Conservation (phyloP, 2,113 vertebrate genomes). For the Perognathus longimembris region DNA sequence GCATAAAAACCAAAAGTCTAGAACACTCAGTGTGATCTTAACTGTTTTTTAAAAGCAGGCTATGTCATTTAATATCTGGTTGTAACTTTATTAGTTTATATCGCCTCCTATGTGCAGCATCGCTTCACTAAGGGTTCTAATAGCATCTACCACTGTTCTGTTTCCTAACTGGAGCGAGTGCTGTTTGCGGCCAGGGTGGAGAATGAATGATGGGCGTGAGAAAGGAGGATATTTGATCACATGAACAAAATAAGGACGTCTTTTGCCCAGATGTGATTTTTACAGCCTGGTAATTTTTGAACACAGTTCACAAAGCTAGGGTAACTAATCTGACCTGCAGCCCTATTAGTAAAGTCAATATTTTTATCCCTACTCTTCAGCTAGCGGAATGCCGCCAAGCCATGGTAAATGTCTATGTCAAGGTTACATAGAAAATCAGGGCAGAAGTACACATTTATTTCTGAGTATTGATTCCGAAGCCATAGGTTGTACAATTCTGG, state of each 20-base stretch:
- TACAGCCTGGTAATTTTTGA: slow-evolving; percentile 46
- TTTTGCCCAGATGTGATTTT: slow-evolving; percentile 61
- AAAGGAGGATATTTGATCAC: slow-evolving; percentile 13
- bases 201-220: not conserved
- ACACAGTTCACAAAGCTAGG: slow-evolving; percentile 74
- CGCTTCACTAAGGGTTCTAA: not conserved
- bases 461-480: slow-evolving; percentile 60
- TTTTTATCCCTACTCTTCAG: slow-evolving; percentile 73
- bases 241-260: slow-evolving; percentile 19
- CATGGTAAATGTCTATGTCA: slow-evolving; percentile 72
- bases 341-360: slow-evolving; percentile 77
- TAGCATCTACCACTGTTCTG: not conserved
- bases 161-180: slow-evolving; percentile 1
- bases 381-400: slow-evolving; percentile 73
- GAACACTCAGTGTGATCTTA: not conserved
- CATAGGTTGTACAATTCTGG: slow-evolving; percentile 15
- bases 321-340: slow-evolving; percentile 78
- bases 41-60: not conserved
- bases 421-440: slow-evolving; percentile 71
- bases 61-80: not conserved
- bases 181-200: not conserved
- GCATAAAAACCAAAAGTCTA: not conserved
- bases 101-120: not conserved
- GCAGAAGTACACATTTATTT: slow-evolving; percentile 61
- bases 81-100: not conserved